Percentiles rank a stretch among this genome's conserved stretches.
phyloP scores from a whole-genome alignment of 2,797 vertebrate species.

The Brachyalestes nurse region DNA sequence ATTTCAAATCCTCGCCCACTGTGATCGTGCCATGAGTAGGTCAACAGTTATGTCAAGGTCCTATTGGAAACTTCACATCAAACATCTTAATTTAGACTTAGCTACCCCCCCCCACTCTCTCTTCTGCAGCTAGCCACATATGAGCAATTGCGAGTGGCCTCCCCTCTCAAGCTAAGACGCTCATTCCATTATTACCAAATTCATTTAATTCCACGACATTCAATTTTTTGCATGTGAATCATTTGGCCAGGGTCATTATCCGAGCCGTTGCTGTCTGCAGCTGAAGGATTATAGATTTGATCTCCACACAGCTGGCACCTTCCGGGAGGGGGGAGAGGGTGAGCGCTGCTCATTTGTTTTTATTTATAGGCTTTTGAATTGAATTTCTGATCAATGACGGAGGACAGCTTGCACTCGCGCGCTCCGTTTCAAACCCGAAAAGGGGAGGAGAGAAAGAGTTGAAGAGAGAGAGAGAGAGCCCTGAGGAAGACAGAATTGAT shows the following conservation, averaged over 20 bases:
- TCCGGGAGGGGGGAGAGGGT: slow-evolving; percentile 52
- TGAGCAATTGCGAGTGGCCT: slow-evolving; percentile 82
- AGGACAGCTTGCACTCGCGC: slow-evolving; percentile 61
- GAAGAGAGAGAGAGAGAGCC: slow-evolving; percentile 35
- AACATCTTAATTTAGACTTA: slow-evolving; percentile 99
- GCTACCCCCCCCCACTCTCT: slow-evolving; percentile 60
- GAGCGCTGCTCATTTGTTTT: slow-evolving; percentile 71
- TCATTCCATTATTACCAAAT: slow-evolving; percentile 82
- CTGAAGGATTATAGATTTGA: slow-evolving; percentile 69
- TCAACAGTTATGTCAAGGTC: slow-evolving; percentile 99
- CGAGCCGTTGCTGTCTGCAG: slow-evolving; percentile 62
- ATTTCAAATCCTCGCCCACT: slow-evolving; percentile 96
- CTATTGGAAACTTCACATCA: slow-evolving; percentile 98
- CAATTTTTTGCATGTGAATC: slow-evolving; percentile 77
- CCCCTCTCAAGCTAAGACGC: slow-evolving; percentile 76
- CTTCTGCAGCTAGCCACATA: slow-evolving; percentile 64
- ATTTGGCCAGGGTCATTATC: slow-evolving; percentile 62
- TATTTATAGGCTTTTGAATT: slow-evolving; percentile 76
- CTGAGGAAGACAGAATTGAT: slow-evolving; percentile 55
- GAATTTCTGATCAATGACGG: slow-evolving; percentile 74
- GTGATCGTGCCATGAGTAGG: slow-evolving; percentile 98
- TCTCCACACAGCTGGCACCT: slow-evolving; percentile 65
- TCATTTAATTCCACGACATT: slow-evolving; percentile 77
- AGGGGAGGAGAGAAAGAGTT: slow-evolving; percentile 27
- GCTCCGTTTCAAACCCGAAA: slow-evolving; percentile 50